phyloP scores from a whole-genome alignment of 1,140 invertebrate genomes.

The Zaprionus davidi region DNA sequence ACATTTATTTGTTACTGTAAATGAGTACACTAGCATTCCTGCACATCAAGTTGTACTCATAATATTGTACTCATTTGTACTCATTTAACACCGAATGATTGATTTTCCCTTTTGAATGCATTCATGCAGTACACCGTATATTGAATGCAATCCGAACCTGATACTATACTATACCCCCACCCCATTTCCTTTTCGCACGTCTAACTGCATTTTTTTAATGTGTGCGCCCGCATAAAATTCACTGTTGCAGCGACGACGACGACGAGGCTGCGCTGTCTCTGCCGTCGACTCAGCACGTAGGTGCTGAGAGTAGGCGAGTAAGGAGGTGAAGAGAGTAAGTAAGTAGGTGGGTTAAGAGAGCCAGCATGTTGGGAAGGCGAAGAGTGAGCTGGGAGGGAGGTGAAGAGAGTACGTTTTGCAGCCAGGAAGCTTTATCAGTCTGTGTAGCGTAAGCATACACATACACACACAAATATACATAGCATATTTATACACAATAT shows the following conservation, averaged over 20 bases:
- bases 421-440: conserved; percentile 52
- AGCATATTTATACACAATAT: conserved; percentile 8
- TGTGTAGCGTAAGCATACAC: conserved; percentile 1
- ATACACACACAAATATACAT: too few relatives aligned
- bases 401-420: conserved; percentile 44
- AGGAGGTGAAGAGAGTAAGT: conserved; percentile 40
- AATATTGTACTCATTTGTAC: too few relatives aligned
- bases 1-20: too few relatives aligned
- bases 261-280: neutral
- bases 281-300: conserved; percentile 14
- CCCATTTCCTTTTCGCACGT: conserved; percentile 30
- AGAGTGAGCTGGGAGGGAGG: conserved; percentile 17
- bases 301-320: conserved; percentile 26
- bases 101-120: too few relatives aligned
- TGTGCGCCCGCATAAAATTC: conserved; percentile 39
- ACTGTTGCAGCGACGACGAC: conserved; percentile 17
- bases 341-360: too few relatives aligned
- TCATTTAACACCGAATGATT: too few relatives aligned
- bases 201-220: conserved; percentile 41
- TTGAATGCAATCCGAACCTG: neutral
- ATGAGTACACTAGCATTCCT: too few relatives aligned
- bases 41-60: too few relatives aligned
- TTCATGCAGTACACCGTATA: neutral
- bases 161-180: neutral
- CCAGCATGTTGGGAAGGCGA: conserved; percentile 33